These are phyloP conservation scores for Ephydatia muelleri DNA, from an alignment of 37 sponge, comb jelly and placozoan species.

Conservation along the genomic window DNA sequence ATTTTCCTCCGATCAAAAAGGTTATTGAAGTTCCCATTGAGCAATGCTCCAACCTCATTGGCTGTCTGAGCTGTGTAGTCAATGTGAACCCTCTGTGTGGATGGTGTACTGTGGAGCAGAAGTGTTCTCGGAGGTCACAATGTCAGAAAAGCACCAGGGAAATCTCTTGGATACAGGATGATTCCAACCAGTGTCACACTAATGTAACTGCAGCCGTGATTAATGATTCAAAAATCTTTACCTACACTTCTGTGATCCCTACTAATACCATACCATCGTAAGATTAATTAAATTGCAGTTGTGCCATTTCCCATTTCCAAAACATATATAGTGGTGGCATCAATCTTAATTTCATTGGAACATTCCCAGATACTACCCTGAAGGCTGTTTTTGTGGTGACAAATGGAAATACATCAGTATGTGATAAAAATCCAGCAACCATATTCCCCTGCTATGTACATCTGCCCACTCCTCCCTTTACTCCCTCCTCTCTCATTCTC, in stretches of 20 bases:
- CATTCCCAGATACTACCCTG: background rate
- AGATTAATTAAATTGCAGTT: background rate
- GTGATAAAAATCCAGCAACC: background rate
- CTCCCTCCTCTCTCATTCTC: too few species aligned
- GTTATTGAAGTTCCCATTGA: slow-evolving; percentile 46
- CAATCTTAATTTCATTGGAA: background rate
- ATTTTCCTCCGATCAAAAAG: too few species aligned
- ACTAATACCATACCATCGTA: slow-evolving; percentile 3
- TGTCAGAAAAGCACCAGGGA: slow-evolving; percentile 53
- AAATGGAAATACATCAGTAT: background rate
- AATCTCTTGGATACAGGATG: slow-evolving; percentile 22
- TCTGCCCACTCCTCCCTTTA: too few species aligned
- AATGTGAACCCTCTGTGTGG: slow-evolving; percentile 80
- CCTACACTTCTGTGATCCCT: background rate
- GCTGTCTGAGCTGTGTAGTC: slow-evolving; percentile 45
- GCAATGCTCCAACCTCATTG: slow-evolving; percentile 37
- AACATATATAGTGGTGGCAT: background rate
- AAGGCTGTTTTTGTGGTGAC: background rate
- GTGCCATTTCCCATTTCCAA: background rate
- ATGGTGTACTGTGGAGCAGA: slow-evolving; percentile 89
- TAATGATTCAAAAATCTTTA: background rate
- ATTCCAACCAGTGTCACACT: slow-evolving; percentile 12
- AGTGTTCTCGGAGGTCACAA: slow-evolving; percentile 72
- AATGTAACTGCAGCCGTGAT: background rate
- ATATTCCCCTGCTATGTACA: too few species aligned